Conservation (phyloP, 1,140 invertebrate species). For the Diprion similis region DNA sequence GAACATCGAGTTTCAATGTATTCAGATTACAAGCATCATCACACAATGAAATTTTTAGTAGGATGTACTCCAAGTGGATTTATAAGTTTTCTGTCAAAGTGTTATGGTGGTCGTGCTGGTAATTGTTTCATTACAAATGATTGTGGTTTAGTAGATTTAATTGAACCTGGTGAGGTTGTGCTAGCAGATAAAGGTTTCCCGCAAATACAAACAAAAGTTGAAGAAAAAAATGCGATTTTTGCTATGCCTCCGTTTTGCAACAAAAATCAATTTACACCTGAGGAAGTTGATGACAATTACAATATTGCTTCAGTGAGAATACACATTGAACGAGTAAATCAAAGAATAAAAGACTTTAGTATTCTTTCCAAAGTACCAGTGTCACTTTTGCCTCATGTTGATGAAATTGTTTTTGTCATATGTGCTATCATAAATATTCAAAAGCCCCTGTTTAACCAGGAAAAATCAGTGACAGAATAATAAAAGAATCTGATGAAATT, state of each 20-base stretch:
- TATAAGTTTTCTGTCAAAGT: constrained; percentile 34
- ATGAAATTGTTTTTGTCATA: neutral
- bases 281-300: constrained; percentile 37
- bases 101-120: constrained; percentile 36
- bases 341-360: constrained; percentile 38
- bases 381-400: neutral
- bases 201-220: constrained; percentile 18
- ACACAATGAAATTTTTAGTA: constrained; percentile 28
- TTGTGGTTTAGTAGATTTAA: constrained; percentile 39
- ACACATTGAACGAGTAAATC: constrained; percentile 45
- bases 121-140: constrained; percentile 30
- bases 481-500: neutral
- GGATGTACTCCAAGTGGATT: constrained; percentile 29
- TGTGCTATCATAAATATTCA: neutral
- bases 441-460: neutral
- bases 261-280: constrained; percentile 35
- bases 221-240: constrained; percentile 29
- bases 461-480: no score
- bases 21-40: constrained; percentile 22
- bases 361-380: constrained; percentile 20
- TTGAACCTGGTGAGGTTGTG: constrained; percentile 36
- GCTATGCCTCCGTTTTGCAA: constrained; percentile 31
- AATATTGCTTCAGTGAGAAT: constrained; percentile 47
- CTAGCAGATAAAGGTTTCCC: constrained; percentile 46
- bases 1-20: constrained; percentile 29